Percentiles rank a stretch among this genome's conserved stretches.
Evolutionary conservation across 2,797 vertebrate species (phyloP).

Genomic region (Oceanodroma leucorhoa): DNA sequence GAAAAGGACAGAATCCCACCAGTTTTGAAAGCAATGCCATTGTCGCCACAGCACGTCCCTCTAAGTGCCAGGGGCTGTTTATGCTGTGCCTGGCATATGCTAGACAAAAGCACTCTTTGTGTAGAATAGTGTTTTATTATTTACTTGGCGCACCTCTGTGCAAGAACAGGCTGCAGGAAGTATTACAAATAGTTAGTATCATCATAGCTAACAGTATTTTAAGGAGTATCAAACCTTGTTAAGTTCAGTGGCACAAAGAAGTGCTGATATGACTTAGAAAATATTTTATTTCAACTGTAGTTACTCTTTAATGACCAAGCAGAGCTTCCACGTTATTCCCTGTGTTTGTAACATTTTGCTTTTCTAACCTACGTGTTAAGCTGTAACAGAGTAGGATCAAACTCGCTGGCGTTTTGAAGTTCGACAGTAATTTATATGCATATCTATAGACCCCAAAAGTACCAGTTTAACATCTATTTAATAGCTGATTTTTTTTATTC

Average conservation of each 20-base stretch:
- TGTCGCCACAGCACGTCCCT: accelerated
- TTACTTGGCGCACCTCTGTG: neutral
- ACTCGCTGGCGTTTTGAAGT: neutral
- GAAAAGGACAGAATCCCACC: neutral
- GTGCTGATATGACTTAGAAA: neutral
- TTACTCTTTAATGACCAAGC: neutral
- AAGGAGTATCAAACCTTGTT: neutral
- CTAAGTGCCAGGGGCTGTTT: neutral
- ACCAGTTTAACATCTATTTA: neutral
- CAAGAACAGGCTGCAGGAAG: conserved; percentile 39
- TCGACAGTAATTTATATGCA: accelerated
- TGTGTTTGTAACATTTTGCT: neutral
- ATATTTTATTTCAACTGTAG: neutral
- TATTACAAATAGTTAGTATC: neutral
- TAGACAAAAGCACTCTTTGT: neutral
- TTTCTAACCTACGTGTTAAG: neutral
- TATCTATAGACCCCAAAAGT: neutral
- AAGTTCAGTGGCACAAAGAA: conserved; percentile 4
- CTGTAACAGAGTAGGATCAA: neutral
- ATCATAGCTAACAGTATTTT: neutral
- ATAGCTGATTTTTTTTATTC: neutral
- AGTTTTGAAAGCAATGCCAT: accelerated
- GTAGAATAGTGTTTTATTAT: neutral
- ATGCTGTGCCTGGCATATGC: neutral
- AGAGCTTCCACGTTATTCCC: neutral